Conservation (phyloP, 2,888 invertebrate species). For the Atherix ibis region DNA sequence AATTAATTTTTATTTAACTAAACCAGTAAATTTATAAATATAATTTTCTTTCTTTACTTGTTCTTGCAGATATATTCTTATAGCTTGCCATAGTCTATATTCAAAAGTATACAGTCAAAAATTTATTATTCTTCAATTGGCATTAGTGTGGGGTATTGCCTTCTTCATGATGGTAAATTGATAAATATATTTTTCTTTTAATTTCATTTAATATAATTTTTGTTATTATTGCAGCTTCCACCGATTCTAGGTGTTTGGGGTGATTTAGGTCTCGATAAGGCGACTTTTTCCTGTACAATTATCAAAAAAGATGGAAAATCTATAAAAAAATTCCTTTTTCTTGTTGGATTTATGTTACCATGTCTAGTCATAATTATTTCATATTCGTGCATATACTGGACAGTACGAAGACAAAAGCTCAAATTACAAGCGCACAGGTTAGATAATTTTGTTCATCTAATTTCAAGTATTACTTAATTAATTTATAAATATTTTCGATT, state of each 20-base stretch:
- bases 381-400: constrained; percentile 73
- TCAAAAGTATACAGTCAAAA: constrained; percentile 56
- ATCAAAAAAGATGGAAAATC: constrained; percentile 59
- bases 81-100: constrained; percentile 67
- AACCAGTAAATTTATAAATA: neutral
- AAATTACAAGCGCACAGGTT: constrained; percentile 58
- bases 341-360: constrained; percentile 69
- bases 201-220: neutral
- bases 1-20: neutral
- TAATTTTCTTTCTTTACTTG: constrained; percentile 4
- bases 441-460: constrained; percentile 27
- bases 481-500: too few relatives aligned
- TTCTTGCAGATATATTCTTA: constrained; percentile 60
- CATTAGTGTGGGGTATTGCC: constrained; percentile 64
- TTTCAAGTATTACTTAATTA: neutral
- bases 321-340: constrained; percentile 70
- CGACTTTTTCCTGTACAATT: constrained; percentile 81
- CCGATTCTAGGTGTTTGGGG: constrained; percentile 75
- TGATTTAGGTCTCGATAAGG: constrained; percentile 57
- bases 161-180: constrained; percentile 49
- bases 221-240: constrained; percentile 41
- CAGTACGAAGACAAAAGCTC: constrained; percentile 54
- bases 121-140: constrained; percentile 61
- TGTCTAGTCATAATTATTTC: constrained; percentile 71
- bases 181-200: neutral